Percentiles rank a stretch among this genome's conserved stretches.
Conservation (phyloP, 2,888 invertebrate species). For the Aelia acuminata region DNA sequence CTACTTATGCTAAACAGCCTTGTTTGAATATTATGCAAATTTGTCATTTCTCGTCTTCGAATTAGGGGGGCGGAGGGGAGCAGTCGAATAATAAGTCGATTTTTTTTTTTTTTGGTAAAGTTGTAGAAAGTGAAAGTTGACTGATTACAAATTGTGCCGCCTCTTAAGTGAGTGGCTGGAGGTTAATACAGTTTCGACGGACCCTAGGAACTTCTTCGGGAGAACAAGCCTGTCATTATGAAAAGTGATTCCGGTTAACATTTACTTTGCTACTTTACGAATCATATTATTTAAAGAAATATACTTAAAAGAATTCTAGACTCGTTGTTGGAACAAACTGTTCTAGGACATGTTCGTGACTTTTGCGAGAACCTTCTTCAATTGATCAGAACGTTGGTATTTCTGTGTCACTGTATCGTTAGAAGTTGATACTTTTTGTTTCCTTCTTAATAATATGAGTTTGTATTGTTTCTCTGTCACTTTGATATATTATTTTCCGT, state of each 20-base stretch:
- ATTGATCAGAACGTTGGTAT: too few species aligned
- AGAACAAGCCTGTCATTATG: slow-evolving; percentile 13
- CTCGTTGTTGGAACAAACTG: too few species aligned
- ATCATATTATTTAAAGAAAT: too few species aligned
- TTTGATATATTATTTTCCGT: too few species aligned
- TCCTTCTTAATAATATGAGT: too few species aligned
- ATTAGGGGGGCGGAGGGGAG: background rate
- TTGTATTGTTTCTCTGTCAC: too few species aligned
- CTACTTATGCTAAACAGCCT: slow-evolving; percentile 56
- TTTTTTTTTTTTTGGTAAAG: slow-evolving; percentile 50
- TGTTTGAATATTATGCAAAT: slow-evolving; percentile 61
- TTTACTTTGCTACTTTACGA: background rate
- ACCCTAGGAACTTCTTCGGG: background rate
- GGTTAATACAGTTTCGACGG: slow-evolving; percentile 2
- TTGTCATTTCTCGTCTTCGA: slow-evolving; percentile 46
- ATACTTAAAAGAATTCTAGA: too few species aligned
- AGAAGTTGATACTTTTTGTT: too few species aligned
- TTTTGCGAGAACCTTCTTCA: too few species aligned
- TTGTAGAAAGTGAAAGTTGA: slow-evolving; percentile 58
- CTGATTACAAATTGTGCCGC: slow-evolving; percentile 59
- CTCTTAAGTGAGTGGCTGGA: background rate
- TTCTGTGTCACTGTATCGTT: too few species aligned
- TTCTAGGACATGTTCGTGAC: too few species aligned
- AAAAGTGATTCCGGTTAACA: background rate
- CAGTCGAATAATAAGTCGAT: background rate